phyloP scores from a whole-genome alignment of 2,888 invertebrate genomes.

The Rotaria magnacalcarata region DNA sequence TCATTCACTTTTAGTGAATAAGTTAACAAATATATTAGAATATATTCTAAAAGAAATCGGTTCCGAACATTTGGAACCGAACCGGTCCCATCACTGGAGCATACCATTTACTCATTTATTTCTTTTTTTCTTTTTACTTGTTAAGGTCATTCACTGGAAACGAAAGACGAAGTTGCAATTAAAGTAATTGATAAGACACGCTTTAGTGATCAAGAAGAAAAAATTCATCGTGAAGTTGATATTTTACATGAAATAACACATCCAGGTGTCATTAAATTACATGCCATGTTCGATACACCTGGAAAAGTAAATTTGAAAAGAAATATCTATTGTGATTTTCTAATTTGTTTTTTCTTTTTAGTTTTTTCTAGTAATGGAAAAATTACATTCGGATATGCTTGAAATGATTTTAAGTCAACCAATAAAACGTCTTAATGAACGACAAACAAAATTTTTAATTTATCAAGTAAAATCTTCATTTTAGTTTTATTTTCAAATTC shows the following conservation, averaged over 20 bases:
- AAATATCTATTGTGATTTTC: neutral
- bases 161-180: slow-evolving; percentile 83
- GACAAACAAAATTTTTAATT: slow-evolving; percentile 90
- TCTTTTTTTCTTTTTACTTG: too few species aligned
- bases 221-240: slow-evolving; percentile 59
- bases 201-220: slow-evolving; percentile 62
- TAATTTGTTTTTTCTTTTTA: slow-evolving; percentile 57
- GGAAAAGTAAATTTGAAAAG: slow-evolving; percentile 63
- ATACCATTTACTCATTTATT: too few species aligned
- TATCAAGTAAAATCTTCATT: slow-evolving; percentile 70
- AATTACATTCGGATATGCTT: slow-evolving; percentile 94
- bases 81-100: too few species aligned
- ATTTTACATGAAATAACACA: slow-evolving; percentile 60
- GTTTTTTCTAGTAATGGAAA: slow-evolving; percentile 99
- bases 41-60: too few species aligned
- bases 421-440: slow-evolving; percentile 80
- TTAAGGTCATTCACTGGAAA: slow-evolving; percentile 52
- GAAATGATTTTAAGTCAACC: slow-evolving; percentile 97
- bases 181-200: slow-evolving; percentile 96
- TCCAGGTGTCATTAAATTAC: slow-evolving; percentile 74
- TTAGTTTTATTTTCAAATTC: neutral
- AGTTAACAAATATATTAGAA: too few species aligned
- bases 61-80: too few species aligned
- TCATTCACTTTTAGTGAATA: too few species aligned
- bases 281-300: slow-evolving; percentile 96